phyloP scores from a whole-genome alignment of 2,888 invertebrate genomes.

The Orthonevra nobilis region DNA sequence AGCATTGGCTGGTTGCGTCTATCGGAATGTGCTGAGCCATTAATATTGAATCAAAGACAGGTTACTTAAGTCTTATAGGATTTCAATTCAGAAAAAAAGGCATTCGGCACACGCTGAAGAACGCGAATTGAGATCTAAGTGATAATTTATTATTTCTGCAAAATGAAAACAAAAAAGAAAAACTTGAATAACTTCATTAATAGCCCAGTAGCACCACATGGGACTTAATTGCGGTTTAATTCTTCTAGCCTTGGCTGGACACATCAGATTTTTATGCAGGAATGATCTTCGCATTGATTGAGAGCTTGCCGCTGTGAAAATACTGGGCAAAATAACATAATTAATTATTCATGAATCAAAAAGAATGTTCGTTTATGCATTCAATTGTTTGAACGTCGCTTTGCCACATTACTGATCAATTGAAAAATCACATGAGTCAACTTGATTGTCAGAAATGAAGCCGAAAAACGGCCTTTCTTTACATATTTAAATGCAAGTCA shows the following conservation, averaged over 20 bases:
- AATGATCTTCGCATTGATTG: neutral
- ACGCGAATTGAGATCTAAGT: conserved; percentile 13
- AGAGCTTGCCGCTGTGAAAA: too few species aligned
- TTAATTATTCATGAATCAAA: too few species aligned
- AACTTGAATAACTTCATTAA: neutral
- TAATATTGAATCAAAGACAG: neutral
- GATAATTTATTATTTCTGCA: conserved; percentile 16
- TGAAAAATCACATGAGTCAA: too few species aligned
- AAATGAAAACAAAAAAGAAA: neutral
- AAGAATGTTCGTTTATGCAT: too few species aligned
- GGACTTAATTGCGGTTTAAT: conserved; percentile 30
- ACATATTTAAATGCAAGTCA: too few species aligned
- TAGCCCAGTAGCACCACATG: neutral
- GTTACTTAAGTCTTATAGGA: neutral
- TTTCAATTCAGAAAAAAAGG: neutral
- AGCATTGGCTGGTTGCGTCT: too few species aligned
- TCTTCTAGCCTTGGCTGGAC: conserved; percentile 1
- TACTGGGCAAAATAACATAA: too few species aligned
- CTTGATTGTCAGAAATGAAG: too few species aligned
- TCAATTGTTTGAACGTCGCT: too few species aligned
- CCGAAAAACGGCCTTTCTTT: too few species aligned
- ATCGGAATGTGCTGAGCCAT: neutral
- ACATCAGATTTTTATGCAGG: neutral
- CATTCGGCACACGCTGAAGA: conserved; percentile 20
- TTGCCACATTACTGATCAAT: too few species aligned